Percentiles rank a stretch among this genome's conserved stretches.
These are phyloP conservation scores for Corythornis madagascariensis DNA, from an alignment of 2,113 vertebrate species.

Conservation along the genomic window DNA sequence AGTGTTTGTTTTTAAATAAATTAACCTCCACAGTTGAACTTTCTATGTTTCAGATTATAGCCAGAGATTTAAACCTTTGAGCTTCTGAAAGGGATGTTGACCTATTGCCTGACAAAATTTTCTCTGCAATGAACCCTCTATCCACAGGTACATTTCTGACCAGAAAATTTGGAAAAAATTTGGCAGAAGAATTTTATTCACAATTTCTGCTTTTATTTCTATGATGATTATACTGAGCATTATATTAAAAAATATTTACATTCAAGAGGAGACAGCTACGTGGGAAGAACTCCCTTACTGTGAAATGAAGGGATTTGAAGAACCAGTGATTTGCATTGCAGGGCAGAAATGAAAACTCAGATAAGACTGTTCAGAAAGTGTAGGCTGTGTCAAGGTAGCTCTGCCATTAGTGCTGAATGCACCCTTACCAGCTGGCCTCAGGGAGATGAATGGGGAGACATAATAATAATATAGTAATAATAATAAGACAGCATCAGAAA, in stretches of 20 bases:
- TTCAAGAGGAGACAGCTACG: neutral
- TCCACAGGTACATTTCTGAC: conserved; percentile 8
- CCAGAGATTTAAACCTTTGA: conserved; percentile 20
- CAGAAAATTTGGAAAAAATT: conserved; percentile 11
- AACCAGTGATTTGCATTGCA: neutral
- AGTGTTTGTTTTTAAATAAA: conserved; percentile 59
- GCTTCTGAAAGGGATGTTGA: neutral
- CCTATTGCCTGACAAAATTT: neutral
- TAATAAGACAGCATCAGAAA: neutral
- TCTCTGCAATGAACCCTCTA: neutral
- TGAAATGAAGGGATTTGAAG: neutral
- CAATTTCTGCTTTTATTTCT: conserved; percentile 7
- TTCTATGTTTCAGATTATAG: conserved; percentile 56
- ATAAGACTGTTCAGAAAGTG: neutral
- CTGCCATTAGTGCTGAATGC: neutral
- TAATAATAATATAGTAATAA: no score
- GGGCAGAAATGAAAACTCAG: neutral
- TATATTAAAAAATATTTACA: neutral
- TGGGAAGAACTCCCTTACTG: neutral
- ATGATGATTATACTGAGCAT: neutral
- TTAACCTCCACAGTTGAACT: conserved; percentile 37
- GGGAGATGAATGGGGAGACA: neutral
- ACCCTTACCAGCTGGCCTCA: neutral
- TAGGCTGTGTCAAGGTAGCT: neutral
- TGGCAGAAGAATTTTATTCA: neutral